Base-by-base conservation (phyloP, 1,140 invertebrate species). In the Drosophila sproati region DNA sequence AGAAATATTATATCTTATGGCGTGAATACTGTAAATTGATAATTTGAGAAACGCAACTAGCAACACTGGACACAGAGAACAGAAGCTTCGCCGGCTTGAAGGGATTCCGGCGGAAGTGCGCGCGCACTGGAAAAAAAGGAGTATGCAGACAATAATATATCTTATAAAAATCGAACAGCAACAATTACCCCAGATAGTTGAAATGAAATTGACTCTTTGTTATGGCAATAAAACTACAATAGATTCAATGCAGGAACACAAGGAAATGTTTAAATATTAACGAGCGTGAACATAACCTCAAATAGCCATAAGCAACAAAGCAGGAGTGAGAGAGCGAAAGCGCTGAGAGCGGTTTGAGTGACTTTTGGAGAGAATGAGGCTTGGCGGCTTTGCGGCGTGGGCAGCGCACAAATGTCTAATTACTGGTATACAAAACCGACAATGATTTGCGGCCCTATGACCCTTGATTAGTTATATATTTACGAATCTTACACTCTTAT, bases 331-430 rank as follows among this genome's bases (percentile, higher is more conserved):
- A 60, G 45, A 51, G 51, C 3, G 28, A 1, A 34, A 47, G 32
- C 4, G 39, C 8, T 31, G 43, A 45, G 55, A 43, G 55, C 28
- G 28, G 8, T 10, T 8, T 43, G 20, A 56, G 20, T 32, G 20
- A 56, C 20, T 7, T 8, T 50, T 28, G 3, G 28, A 48, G 10
- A 31, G 57, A n/a, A 28, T 34, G 41, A 12, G 50, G 34, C 55
- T 68, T 12, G 64, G 64, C 56, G 48, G 31, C 48, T 57, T 63
- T 41, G 34, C 50, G 7, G 32, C 41, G 72, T 56, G 66, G 55
- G 57, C 57, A 50, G 51, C 52, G 37, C 57, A 45, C 59, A 75
- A 74, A 75, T 56, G 64, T 73, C 71, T 69, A 69, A 69, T 29
- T 20, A 55, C 39, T 73, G 8, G 6, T 32, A 5, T 28, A 20